Conservation (phyloP, 2,888 invertebrate genomes). For the Hypselothyrea guttata region DNA sequence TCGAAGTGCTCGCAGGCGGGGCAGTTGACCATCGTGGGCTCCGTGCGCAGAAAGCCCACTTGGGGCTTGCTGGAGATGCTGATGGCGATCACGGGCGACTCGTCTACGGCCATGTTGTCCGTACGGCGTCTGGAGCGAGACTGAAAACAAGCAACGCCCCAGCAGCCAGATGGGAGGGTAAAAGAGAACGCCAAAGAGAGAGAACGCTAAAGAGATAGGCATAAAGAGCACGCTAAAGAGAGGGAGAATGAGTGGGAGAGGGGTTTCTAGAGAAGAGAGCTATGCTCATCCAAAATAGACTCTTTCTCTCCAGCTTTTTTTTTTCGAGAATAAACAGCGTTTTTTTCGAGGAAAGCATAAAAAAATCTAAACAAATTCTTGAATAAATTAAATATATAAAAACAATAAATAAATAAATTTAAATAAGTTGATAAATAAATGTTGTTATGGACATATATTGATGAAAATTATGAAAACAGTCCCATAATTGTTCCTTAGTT, state of each 20-base stretch:
- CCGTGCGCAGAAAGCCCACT: conserved; percentile 67
- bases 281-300: neutral
- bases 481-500: too few species aligned
- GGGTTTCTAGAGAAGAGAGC: too few species aligned
- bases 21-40: conserved; percentile 74
- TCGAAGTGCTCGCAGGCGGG: conserved; percentile 75
- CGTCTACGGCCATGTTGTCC: conserved; percentile 58
- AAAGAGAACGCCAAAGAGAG: neutral
- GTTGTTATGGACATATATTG: too few species aligned
- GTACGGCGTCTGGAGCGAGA: conserved; percentile 17
- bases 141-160: conserved; percentile 39
- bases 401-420: too few species aligned
- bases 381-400: too few species aligned
- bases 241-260: conserved; percentile 5
- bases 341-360: too few species aligned
- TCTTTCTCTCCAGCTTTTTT: neutral
- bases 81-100: conserved; percentile 53
- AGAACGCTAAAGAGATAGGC: conserved; percentile 1
- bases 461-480: too few species aligned
- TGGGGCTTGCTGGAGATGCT: conserved; percentile 52
- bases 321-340: too few species aligned
- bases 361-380: too few species aligned
- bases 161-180: too few species aligned
- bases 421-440: too few species aligned
- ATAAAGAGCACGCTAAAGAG: neutral